phyloP scores from a whole-genome alignment of 2,113 vertebrate genomes.

The Spilogale gracilis region DNA sequence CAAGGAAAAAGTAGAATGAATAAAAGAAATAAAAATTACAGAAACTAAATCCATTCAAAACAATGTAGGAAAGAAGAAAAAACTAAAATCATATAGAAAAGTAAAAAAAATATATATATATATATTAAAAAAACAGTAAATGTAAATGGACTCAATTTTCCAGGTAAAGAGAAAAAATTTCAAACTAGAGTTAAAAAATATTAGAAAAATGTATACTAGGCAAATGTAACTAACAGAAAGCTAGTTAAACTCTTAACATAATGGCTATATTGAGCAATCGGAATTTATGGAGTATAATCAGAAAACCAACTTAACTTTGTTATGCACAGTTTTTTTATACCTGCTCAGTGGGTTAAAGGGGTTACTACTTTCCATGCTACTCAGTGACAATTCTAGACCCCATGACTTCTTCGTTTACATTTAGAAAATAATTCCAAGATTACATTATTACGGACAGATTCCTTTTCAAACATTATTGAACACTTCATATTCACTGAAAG shows the following conservation, averaged over 20 bases:
- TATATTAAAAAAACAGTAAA: not conserved
- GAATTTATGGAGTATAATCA: not conserved
- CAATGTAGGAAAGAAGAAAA: not conserved
- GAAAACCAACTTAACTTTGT: not conserved
- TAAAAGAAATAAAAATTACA: not conserved
- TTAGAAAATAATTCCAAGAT: constrained; percentile 12
- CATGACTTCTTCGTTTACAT: not conserved
- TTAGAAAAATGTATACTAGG: not conserved
- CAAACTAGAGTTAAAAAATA: not conserved
- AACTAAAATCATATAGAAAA: not conserved
- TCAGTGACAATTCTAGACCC: not conserved
- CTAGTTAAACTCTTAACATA: not conserved
- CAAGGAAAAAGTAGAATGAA: not conserved
- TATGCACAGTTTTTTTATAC: not conserved
- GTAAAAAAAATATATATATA: not conserved
- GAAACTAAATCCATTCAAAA: not conserved
- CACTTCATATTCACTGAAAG: not conserved
- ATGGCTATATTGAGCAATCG: not conserved
- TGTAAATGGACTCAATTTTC: not conserved
- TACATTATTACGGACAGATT: not conserved
- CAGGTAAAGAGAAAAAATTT: not conserved
- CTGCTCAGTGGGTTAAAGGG: not conserved
- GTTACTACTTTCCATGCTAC: not conserved
- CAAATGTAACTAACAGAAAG: not conserved
- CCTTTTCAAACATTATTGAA: not conserved